Evolutionary conservation across 2,113 vertebrate species (phyloP), one percentile per base, ranked within the genome.

Genomic region (Microcebus jonahi): DNA sequence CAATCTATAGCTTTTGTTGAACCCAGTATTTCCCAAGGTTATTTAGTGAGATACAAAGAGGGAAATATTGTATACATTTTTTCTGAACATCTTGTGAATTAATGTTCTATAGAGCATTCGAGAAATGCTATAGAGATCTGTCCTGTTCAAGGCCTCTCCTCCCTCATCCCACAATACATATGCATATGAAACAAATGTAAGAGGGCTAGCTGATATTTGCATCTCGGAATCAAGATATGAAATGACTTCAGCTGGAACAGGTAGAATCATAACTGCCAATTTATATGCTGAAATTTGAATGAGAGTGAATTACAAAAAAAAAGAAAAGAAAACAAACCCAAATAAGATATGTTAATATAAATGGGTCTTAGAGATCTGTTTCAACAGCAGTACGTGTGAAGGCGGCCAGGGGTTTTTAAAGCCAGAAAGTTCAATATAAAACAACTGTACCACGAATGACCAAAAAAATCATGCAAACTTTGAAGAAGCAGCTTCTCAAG

Each of bases 21-120:
- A 68, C 6, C 21, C n/a, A n/a, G 8, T 81, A 15, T 94, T 91
- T 88, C 18, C 14, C n/a, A 65, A 80, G 45, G 39, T 84, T 92
- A 84, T 75, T 94, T 87, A 92, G 55, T 94, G 53, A 95, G 14
- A 20, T 42, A 48, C 20, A 6, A 94, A 91, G 39, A 91, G 10
- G 45, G 8, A 61, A 45, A 75, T 67, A 79, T 23, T 70, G 7
- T 61, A 57, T 34, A 36, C 42, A 48, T 87, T 79, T 53, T 5
- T 12, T 48, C 34, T 73, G 55, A 92, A 14, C 50, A 79, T 73
- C 27, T 53, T 84, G 34, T 87, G 45, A 75, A 79, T 93, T 84
- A 84, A 61, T 42, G 13, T 80, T 86, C 68, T 48, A 9, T 31
- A 13, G 34, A 90, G 88, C 29, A 18, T 91, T 85, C 79, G 80